These are phyloP conservation scores for Glossophaga mutica DNA, from an alignment of 2,797 vertebrate species.

Conservation along the genomic window DNA sequence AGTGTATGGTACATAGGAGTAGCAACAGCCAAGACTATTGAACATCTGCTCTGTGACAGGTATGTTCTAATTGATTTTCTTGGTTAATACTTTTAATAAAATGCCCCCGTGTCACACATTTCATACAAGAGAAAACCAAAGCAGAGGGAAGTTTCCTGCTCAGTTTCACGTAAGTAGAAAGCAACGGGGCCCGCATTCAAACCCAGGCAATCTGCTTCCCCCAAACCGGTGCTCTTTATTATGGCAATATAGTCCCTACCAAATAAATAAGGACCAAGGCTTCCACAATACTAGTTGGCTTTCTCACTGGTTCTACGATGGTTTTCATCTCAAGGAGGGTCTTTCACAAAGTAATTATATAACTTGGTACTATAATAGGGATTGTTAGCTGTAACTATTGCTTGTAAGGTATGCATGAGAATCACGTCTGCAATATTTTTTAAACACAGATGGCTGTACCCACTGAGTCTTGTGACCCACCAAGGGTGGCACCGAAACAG, in stretches of 20 bases:
- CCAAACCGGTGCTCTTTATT: not conserved
- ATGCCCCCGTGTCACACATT: not conserved
- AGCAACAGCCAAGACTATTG: not conserved
- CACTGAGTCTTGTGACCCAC: not conserved
- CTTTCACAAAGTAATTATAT: not conserved
- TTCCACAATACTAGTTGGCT: not conserved
- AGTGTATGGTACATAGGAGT: not conserved
- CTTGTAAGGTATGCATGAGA: not conserved
- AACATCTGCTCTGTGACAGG: conserved; percentile 9
- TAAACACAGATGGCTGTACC: not conserved
- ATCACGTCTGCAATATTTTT: not conserved
- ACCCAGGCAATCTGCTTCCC: not conserved
- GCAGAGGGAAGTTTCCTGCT: not conserved
- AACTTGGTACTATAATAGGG: not conserved
- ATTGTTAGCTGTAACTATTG: not conserved
- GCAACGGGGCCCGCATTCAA: not conserved
- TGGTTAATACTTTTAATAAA: not conserved
- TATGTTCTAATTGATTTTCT: not conserved
- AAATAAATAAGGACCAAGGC: not conserved
- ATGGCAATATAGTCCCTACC: not conserved
- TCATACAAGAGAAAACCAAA: not conserved
- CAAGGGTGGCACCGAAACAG: not conserved
- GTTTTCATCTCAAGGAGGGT: not conserved
- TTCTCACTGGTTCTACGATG: not conserved
- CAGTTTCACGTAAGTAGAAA: not conserved